These are phyloP conservation scores for Sweltsa coloradensis DNA, from an alignment of 1,140 invertebrate species.

Conservation along the genomic window DNA sequence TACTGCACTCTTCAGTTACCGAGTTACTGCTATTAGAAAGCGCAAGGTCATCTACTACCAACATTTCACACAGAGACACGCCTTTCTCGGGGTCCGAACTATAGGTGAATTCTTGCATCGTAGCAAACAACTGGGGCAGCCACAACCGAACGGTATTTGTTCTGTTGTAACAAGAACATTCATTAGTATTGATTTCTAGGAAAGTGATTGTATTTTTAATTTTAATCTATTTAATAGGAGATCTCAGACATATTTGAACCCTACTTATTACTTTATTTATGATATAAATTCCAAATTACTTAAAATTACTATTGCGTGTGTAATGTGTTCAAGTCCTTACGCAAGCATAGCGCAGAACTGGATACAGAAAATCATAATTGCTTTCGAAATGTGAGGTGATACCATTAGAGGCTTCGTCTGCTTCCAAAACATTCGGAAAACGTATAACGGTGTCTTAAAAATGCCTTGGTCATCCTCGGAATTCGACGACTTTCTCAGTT, in stretches of 20 bases:
- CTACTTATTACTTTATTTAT: background rate
- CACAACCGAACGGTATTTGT: slow-evolving; percentile 30
- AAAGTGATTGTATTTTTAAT: no score
- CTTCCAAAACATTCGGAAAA: background rate
- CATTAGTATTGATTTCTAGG: no score
- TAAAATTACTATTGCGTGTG: background rate
- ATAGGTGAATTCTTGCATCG: slow-evolving; percentile 23
- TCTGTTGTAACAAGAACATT: slow-evolving; percentile 17
- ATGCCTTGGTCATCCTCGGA: background rate
- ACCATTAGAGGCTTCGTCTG: background rate
- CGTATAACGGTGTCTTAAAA: no score
- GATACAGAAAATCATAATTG: background rate
- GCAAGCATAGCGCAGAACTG: slow-evolving; percentile 13
- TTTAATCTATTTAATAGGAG: no score
- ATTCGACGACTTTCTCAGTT: background rate
- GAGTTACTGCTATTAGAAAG: background rate
- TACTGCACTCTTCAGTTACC: background rate
- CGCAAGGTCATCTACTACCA: background rate
- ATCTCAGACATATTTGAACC: background rate
- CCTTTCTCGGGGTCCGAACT: background rate
- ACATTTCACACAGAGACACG: background rate
- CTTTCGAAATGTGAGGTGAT: background rate
- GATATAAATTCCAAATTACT: background rate
- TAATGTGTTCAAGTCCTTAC: slow-evolving; percentile 16
- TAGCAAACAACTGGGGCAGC: slow-evolving; percentile 31